phyloP scores from a whole-genome alignment of 2,113 vertebrate genomes.

The Heterochromis multidens region DNA sequence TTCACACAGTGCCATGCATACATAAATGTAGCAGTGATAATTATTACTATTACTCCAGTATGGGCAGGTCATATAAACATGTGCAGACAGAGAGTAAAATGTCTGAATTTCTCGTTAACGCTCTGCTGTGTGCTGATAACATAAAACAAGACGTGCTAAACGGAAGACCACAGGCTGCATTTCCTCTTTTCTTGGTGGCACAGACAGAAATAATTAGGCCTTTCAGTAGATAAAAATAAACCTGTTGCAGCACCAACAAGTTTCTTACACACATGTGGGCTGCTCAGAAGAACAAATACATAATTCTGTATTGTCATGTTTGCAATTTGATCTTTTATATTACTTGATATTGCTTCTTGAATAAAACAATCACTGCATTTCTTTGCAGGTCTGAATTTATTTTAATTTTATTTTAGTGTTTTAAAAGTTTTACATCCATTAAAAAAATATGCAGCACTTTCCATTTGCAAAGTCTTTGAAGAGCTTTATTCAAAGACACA shows the following conservation, averaged over 20 bases:
- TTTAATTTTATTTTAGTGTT: neutral
- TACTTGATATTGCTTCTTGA: neutral
- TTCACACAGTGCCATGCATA: neutral
- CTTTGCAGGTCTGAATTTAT: neutral
- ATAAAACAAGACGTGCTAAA: neutral
- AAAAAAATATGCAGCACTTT: neutral
- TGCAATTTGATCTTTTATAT: neutral
- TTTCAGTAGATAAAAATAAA: neutral
- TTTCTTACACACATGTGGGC: neutral
- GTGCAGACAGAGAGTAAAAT: no score
- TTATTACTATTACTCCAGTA: neutral
- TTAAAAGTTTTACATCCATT: neutral
- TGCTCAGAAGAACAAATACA: neutral
- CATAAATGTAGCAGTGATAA: no score
- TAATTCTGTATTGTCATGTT: neutral
- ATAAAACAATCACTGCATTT: neutral
- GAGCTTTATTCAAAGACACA: neutral
- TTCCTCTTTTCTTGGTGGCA: neutral
- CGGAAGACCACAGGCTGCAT: neutral
- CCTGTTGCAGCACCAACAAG: neutral
- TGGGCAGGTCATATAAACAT: fast-evolving
- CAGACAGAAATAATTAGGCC: no score
- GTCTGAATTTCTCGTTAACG: no score
- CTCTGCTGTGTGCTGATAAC: no score
- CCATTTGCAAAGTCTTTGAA: neutral